These are phyloP conservation scores for Oreochromis mossambicus DNA, from an alignment of 2,797 vertebrate species.

Conservation along the genomic window DNA sequence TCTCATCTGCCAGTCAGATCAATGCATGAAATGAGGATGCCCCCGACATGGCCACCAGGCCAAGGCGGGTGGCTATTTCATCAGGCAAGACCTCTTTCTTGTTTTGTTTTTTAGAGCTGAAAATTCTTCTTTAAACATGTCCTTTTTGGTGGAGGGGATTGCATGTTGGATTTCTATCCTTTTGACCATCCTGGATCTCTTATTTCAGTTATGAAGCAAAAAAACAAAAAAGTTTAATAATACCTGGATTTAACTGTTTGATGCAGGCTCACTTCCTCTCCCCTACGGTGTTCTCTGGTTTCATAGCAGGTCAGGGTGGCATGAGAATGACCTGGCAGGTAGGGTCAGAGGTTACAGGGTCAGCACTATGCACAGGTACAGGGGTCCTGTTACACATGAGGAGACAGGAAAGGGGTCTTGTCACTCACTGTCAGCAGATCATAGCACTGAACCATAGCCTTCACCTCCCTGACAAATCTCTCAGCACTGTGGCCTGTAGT, in stretches of 20 bases:
- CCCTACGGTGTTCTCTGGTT: slow-evolving; percentile 67
- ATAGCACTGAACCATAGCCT: slow-evolving; percentile 65
- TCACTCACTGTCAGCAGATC: slow-evolving; percentile 72
- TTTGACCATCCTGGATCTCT: neutral
- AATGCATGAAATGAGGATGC: neutral
- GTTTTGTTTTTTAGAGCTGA: neutral
- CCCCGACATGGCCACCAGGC: neutral
- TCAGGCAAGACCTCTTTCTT: neutral
- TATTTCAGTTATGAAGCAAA: neutral
- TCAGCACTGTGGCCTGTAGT: slow-evolving; percentile 31
- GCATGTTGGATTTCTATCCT: neutral
- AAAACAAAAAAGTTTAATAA: neutral
- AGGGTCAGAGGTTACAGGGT: slow-evolving; percentile 60
- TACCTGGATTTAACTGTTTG: slow-evolving; percentile 21
- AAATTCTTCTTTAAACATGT: neutral
- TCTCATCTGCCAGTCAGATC: neutral
- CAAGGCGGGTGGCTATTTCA: neutral
- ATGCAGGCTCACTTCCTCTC: slow-evolving; percentile 41
- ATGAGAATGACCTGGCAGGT: slow-evolving; percentile 74
- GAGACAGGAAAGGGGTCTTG: slow-evolving; percentile 68
- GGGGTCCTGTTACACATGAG: slow-evolving; percentile 58
- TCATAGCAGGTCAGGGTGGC: slow-evolving; percentile 78
- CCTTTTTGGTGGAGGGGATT: neutral
- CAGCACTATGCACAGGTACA: slow-evolving; percentile 49
- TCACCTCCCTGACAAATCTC: slow-evolving; percentile 54